Conservation (phyloP, 2,888 invertebrate genomes). For the Ptilodon capucinus region DNA sequence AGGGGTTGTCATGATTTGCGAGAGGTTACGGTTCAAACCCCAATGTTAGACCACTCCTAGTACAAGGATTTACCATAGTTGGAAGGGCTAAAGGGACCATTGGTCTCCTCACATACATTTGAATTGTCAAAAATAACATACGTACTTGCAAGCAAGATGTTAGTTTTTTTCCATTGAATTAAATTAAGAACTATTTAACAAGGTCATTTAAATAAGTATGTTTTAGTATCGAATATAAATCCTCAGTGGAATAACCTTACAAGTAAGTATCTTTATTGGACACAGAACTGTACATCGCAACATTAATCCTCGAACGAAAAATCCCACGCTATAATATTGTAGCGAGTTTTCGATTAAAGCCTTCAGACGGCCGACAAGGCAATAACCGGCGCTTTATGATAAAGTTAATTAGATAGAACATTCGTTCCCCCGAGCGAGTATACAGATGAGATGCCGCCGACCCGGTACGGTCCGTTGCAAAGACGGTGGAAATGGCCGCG, state of each 20-base stretch:
- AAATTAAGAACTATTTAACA: too few species aligned
- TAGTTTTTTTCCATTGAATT: too few species aligned
- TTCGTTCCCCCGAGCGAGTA: conserved; percentile 73
- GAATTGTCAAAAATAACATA: too few species aligned
- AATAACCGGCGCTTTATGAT: conserved; percentile 76
- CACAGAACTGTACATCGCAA: conserved; percentile 12
- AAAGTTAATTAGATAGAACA: conserved; percentile 79
- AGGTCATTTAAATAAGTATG: too few species aligned
- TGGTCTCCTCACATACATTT: too few species aligned
- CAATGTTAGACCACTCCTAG: too few species aligned
- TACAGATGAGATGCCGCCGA: conserved; percentile 60
- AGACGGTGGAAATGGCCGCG: conserved; percentile 49
- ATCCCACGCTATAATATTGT: conserved; percentile 43
- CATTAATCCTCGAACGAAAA: conserved; percentile 36
- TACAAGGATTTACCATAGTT: too few species aligned
- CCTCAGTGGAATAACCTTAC: neutral
- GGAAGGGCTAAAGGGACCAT: too few species aligned
- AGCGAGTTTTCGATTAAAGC: conserved; percentile 63
- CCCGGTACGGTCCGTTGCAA: conserved; percentile 39
- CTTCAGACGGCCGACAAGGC: conserved; percentile 61
- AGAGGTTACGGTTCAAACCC: too few species aligned
- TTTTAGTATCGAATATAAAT: neutral
- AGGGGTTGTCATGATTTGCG: too few species aligned
- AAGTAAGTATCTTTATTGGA: neutral
- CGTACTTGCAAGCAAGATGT: too few species aligned